These are phyloP conservation scores for Lutjanus argentimaculatus DNA, from an alignment of 2,797 vertebrate genomes.

Conservation along the genomic window DNA sequence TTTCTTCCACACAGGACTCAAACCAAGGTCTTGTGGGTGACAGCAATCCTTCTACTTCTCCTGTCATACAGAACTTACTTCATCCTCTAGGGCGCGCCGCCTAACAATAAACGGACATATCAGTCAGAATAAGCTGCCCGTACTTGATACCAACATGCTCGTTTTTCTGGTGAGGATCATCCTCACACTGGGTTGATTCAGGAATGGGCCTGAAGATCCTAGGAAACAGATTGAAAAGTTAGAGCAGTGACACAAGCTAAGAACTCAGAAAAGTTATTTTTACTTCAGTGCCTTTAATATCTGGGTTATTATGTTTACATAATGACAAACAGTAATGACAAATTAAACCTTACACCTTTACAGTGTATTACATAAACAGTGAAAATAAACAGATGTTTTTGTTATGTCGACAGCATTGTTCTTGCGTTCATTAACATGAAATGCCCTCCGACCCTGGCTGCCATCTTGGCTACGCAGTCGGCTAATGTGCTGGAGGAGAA, in stretches of 20 bases:
- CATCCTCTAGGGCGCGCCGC: too few species aligned
- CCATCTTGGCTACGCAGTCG: conserved; percentile 39
- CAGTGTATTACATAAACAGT: not conserved
- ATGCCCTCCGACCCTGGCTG: conserved; percentile 26
- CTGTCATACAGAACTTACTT: too few species aligned
- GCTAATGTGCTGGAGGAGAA: conserved; percentile 31
- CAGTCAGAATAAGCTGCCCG: too few species aligned
- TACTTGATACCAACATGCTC: too few species aligned
- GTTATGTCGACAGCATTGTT: conserved; percentile 14
- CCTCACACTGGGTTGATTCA: not conserved
- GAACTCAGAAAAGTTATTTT: not conserved
- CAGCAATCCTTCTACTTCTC: too few species aligned
- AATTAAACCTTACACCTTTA: not conserved
- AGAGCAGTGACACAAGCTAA: not conserved
- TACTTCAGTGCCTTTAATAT: not conserved
- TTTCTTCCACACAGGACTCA: too few species aligned
- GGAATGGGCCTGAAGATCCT: too few species aligned
- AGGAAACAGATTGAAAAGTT: not conserved
- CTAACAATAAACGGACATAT: too few species aligned
- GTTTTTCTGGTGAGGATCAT: too few species aligned
- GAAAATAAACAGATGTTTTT: conserved; percentile 34
- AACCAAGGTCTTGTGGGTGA: too few species aligned
- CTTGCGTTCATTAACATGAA: conserved; percentile 17
- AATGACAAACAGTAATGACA: not conserved
- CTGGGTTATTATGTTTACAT: not conserved